Evolutionary conservation across 2,113 vertebrate species (phyloP).

Genomic region (Castor canadensis): DNA sequence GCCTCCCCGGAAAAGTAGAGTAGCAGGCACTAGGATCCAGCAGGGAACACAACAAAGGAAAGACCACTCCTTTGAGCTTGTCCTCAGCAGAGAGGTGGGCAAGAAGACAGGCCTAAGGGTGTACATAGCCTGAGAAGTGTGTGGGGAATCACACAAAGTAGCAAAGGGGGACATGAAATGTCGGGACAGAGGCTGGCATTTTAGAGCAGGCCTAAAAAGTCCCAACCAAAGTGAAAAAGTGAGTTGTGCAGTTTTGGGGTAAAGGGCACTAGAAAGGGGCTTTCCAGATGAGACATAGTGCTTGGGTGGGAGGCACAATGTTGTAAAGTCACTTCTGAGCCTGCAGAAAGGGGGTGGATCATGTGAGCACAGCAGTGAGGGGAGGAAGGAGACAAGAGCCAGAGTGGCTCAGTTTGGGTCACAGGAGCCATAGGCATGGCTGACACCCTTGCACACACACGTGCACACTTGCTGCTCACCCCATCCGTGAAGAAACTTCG

Average conservation of each 20-base stretch:
- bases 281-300: not conserved
- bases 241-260: not conserved
- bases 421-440: not conserved
- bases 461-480: slow-evolving; percentile 83
- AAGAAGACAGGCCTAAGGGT: not conserved
- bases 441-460: no score
- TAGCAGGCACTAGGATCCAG: not conserved
- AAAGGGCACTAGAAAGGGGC: not conserved
- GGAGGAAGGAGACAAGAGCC: not conserved
- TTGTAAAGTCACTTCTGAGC: not conserved
- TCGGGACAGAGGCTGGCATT: not conserved
- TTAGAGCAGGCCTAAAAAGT: not conserved
- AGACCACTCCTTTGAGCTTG: not conserved
- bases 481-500: slow-evolving; percentile 97
- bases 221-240: not conserved
- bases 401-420: not conserved
- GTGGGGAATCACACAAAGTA: not conserved
- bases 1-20: not conserved
- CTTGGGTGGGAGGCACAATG: rapidly evolving
- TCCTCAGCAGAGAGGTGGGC: not conserved
- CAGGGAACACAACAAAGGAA: not conserved
- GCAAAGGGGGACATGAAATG: not conserved
- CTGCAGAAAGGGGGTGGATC: not conserved
- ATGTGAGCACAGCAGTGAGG: rapidly evolving
- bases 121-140: rapidly evolving